Percentiles rank a stretch among this genome's conserved stretches.
phyloP scores from a whole-genome alignment of 2,888 invertebrate species.

The Buathra laborator region DNA sequence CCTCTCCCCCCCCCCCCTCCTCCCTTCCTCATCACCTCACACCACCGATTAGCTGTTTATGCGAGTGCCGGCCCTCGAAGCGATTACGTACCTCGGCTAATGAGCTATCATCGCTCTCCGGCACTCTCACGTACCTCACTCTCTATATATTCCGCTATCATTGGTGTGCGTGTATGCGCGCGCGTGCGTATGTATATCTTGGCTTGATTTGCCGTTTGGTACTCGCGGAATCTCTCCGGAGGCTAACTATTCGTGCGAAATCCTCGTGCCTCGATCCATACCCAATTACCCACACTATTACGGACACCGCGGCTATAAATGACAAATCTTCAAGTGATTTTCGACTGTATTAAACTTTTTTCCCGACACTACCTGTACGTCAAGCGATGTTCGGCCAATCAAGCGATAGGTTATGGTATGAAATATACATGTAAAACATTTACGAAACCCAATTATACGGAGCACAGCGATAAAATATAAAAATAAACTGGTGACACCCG shows the following conservation, averaged over 20 bases:
- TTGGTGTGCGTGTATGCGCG: no score
- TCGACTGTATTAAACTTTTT: background rate
- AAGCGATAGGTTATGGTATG: no score
- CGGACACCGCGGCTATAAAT: background rate
- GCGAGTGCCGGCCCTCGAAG: slow-evolving; percentile 6
- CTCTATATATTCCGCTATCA: background rate
- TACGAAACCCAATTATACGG: no score
- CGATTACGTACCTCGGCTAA: slow-evolving; percentile 35
- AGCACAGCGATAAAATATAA: no score
- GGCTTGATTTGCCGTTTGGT: background rate
- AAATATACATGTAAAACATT: no score
- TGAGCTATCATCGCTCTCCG: slow-evolving; percentile 35
- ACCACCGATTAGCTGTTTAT: slow-evolving; percentile 46
- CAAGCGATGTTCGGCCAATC: background rate
- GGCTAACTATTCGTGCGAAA: background rate
- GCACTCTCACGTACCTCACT: slow-evolving; percentile 11
- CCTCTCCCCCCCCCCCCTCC: background rate
- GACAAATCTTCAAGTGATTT: slow-evolving; percentile 7
- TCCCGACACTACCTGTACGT: background rate
- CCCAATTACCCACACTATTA: background rate
- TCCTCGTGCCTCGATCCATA: background rate
- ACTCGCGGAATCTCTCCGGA: slow-evolving; percentile 9
- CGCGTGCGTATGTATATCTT: no score
- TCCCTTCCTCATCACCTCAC: background rate
- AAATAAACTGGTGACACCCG: background rate